These are phyloP conservation scores for Potamarius usumacintae DNA, from an alignment of 2,113 vertebrate species.

Conservation along the genomic window DNA sequence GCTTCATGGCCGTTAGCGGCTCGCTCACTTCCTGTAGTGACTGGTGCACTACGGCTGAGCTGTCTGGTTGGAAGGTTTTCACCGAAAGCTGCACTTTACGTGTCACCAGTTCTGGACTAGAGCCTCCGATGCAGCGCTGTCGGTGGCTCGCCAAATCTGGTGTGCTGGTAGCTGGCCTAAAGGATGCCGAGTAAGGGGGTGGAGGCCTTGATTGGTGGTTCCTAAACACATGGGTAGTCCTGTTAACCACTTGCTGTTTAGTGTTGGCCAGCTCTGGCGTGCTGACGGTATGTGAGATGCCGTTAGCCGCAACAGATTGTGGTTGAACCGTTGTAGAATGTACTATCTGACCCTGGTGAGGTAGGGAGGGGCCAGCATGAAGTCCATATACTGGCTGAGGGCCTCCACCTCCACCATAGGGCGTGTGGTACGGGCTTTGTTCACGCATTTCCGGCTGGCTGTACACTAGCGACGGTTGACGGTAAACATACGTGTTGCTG, in stretches of 20 bases:
- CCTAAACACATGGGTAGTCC: constrained; percentile 77
- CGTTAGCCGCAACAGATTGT: constrained; percentile 70
- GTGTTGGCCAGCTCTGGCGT: constrained; percentile 82
- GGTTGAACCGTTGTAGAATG: constrained; percentile 51
- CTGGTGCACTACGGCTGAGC: constrained; percentile 88
- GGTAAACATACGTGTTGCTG: constrained; percentile 87
- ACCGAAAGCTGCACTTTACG: constrained; percentile 93
- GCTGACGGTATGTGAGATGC: constrained; percentile 95
- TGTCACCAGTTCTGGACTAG: constrained; percentile 90
- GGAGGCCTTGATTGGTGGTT: constrained; percentile 87
- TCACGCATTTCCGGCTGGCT: constrained; percentile 96
- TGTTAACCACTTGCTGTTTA: constrained; percentile 62
- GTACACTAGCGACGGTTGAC: constrained; percentile 89
- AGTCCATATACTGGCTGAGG: constrained; percentile 50
- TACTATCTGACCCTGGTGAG: constrained; percentile 68
- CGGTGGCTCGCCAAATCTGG: constrained; percentile 93
- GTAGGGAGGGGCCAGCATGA: constrained; percentile 57
- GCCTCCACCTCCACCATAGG: constrained; percentile 65
- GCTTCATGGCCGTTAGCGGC: constrained; percentile 82
- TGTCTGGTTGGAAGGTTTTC: constrained; percentile 96
- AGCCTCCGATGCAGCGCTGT: constrained; percentile 85
- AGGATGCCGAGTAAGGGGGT: constrained; percentile 83
- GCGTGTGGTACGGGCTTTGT: constrained; percentile 72
- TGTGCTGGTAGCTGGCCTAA: constrained; percentile 92
- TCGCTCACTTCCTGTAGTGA: constrained; percentile 93